A percentile compares a stretch with the other conserved stretches of the same genome.
Conservation (phyloP, 2,113 vertebrate species). For the Pitta sordida region DNA sequence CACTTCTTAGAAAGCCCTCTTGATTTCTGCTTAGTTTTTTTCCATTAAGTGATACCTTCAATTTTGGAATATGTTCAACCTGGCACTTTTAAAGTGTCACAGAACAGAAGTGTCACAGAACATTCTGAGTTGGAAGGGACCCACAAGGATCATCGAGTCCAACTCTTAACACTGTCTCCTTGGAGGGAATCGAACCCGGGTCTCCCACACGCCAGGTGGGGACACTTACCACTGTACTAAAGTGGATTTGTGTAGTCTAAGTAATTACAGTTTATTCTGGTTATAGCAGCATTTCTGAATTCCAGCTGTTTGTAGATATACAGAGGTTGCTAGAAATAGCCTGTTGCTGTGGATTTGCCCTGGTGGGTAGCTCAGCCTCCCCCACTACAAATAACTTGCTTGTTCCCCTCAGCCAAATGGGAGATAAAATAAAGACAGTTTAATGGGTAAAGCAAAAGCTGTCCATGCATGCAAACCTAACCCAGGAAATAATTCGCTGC, state of each 20-base stretch:
- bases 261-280: neutral
- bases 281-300: neutral
- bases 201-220: too few relatives aligned
- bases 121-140: too few relatives aligned
- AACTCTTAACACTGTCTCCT: too few relatives aligned
- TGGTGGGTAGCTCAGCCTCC: neutral
- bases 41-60: neutral
- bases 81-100: neutral
- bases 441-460: neutral
- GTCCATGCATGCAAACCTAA: neutral
- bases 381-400: rapidly evolving
- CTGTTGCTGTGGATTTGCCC: neutral
- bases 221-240: too few relatives aligned
- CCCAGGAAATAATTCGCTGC: neutral
- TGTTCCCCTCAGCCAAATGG: rapidly evolving
- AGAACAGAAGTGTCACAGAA: too few relatives aligned
- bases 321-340: neutral
- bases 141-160: too few relatives aligned
- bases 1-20: neutral
- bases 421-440: neutral
- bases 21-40: neutral
- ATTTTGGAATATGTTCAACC: neutral
- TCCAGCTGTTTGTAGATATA: neutral
- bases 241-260: too few relatives aligned
- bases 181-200: too few relatives aligned